Base-by-base conservation (phyloP, 1,140 invertebrate genomes). In the Dinothrombium tinctorium region DNA sequence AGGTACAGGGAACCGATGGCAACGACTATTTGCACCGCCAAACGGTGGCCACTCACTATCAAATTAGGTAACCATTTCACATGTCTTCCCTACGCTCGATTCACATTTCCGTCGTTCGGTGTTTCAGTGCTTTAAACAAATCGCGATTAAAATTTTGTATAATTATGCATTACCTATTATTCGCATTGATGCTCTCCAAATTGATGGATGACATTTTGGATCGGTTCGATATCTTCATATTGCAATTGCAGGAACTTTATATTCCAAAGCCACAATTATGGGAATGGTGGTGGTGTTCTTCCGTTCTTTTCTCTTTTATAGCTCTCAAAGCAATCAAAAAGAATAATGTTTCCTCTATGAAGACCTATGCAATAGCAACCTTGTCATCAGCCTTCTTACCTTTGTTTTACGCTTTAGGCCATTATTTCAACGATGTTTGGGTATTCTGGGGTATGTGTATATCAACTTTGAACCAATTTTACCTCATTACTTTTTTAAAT, bases 211-310 rank as follows among this genome's bases (percentile, higher is more conserved):
- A 87, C 59, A 76, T 90, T 53, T 66, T 90, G 52, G 83, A 89
- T 61, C 71, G 72, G 58, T 66, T 87, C 52, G 82, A 87, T 59
- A 77, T 90, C 58, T 89, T 90, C 61, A 78, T 87, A 52, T 64
- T 90, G 53, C 79, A 86, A 66, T 76, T 90, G 55, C 82, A 89
- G 65, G 80, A 87, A 58, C 61, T 90, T 48, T 74, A 81, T 63
- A 72, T 92, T 58, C 87, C 86, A 50, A 73, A 77, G 71, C 79
- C 82, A 21, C 56, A 80, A 22, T 69, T 71, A 59, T 95, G 87
- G 86, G 86, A 95, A 62, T 94, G 86, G 56, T 69, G 82, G 47
- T 95, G 87, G 87, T 73, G 79, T 48, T 61, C 72, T 3, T 87
- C 82, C 49, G 59, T 89, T 39, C 56, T 84, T n/a, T 65, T 81